Conservation (phyloP, 2,797 vertebrate genomes). For the Tolypeutes matacus region DNA sequence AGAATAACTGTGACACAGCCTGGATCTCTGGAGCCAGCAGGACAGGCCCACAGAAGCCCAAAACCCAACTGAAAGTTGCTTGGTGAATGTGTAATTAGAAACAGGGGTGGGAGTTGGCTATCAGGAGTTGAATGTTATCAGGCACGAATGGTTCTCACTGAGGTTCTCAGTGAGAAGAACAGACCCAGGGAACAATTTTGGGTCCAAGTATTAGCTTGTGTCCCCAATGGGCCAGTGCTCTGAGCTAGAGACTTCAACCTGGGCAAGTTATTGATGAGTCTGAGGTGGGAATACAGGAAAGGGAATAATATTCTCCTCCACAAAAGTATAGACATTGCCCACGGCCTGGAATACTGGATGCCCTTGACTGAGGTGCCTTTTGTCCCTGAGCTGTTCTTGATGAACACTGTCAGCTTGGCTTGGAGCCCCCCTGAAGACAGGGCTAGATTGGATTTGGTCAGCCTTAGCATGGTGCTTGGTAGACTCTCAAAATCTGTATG, state of each 20-base stretch:
- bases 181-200: not conserved
- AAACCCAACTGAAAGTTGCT: not conserved
- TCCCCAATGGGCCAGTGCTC: no score
- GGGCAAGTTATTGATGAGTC: not conserved
- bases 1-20: not conserved
- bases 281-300: not conserved
- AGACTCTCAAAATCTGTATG: not conserved
- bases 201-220: not conserved
- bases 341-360: not conserved
- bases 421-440: not conserved
- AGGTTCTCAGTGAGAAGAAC: not conserved
- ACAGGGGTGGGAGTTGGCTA: not conserved
- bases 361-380: not conserved
- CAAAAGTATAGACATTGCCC: not conserved
- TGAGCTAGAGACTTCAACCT: not conserved
- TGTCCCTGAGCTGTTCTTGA: not conserved
- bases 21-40: not conserved
- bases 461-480: not conserved
- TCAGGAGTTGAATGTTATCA: not conserved
- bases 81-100: not conserved
- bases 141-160: not conserved
- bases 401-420: not conserved
- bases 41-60: not conserved
- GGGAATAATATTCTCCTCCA: not conserved
- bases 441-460: not conserved